Base-by-base conservation (phyloP, 2,797 vertebrate genomes). In the Mormyrops attenuatus region DNA sequence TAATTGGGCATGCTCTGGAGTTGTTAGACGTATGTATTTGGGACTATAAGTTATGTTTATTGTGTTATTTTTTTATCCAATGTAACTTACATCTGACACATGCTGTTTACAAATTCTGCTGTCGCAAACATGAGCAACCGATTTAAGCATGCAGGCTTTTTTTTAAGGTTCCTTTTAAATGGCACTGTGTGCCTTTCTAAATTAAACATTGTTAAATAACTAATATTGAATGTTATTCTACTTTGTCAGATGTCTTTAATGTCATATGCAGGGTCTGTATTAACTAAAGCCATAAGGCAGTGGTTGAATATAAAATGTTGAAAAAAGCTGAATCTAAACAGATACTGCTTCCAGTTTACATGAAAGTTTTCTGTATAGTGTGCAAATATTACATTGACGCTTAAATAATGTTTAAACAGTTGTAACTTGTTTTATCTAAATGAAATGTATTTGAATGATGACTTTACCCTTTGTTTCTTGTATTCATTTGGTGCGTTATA, bases 391-490 rank as follows among this genome's bases (percentile, higher is more conserved):
- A 91, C 94, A 93, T 95, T 93, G 94, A 94, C 92, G 91, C 91
- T 93, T 94, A 92, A 94, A 92, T 96, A 94, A 92, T 96, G 93
- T 95, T 95, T 95, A 94, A 93, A 93, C 94, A 93, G 93, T 93
- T 93, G 93, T 96, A 95, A 96, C 96, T 95, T 97, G 93, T 97
- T 97, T 97, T 96, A 97, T 94, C 92, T 93, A 94, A 92, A 95
- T 93, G 95, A 96, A 95, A 96, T 94, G 96, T 96, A 96, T 97
- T 98, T 97, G 96, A 95, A 96, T 97, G 95, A 95, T 95, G 98
- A 97, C 96, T 96, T 97, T 95, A 94, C 94, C 89, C 92, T 57
- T 90, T 93, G 90, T 89, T 90, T 85, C 89, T 88, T 91, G 90
- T 86, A 6, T 90, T 92, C 4, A 50, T 26, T 53, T 57, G 47